phyloP scores from a whole-genome alignment of 2,888 invertebrate genomes.

The Perithous albicinctus region DNA sequence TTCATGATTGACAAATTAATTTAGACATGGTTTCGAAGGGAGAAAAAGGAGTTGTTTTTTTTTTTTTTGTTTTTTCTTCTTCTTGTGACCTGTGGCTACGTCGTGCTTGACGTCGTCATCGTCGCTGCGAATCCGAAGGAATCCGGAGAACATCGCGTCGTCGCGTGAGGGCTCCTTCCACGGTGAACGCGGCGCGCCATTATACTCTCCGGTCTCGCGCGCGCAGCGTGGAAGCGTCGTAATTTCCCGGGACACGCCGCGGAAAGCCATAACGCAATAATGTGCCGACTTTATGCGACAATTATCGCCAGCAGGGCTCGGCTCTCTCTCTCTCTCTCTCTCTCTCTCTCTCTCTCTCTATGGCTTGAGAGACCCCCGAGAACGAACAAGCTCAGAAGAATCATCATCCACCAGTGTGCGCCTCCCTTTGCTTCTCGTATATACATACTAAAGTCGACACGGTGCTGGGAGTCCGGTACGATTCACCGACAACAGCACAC shows the following conservation, averaged over 20 bases:
- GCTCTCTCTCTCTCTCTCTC: too few relatives aligned
- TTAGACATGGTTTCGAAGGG: background rate
- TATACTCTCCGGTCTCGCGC: slow-evolving; percentile 50
- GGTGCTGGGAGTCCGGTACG: slow-evolving; percentile 22
- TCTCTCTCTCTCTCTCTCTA: too few relatives aligned
- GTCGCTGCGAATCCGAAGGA: slow-evolving; percentile 37
- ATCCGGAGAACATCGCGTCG: slow-evolving; percentile 64
- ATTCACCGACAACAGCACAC: slow-evolving; percentile 39
- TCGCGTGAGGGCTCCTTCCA: slow-evolving; percentile 66
- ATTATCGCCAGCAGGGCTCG: slow-evolving; percentile 79
- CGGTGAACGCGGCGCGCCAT: slow-evolving; percentile 27
- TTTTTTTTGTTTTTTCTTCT: slow-evolving; percentile 6
- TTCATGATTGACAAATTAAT: slow-evolving; percentile 60
- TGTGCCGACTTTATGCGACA: slow-evolving; percentile 83
- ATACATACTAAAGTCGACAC: slow-evolving; percentile 13
- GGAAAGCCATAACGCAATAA: slow-evolving; percentile 81
- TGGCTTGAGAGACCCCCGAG: slow-evolving; percentile 73
- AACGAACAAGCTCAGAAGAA: slow-evolving; percentile 32
- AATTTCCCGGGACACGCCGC: slow-evolving; percentile 78
- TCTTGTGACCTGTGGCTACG: slow-evolving; percentile 20
- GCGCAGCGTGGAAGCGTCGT: slow-evolving; percentile 74
- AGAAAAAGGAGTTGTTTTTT: background rate
- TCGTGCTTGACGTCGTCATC: slow-evolving; percentile 43
- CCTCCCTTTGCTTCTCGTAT: background rate
- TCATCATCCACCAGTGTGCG: slow-evolving; percentile 33